Base-by-base conservation (phyloP, 2,888 invertebrate species). In the Zaprionus lineosus region DNA sequence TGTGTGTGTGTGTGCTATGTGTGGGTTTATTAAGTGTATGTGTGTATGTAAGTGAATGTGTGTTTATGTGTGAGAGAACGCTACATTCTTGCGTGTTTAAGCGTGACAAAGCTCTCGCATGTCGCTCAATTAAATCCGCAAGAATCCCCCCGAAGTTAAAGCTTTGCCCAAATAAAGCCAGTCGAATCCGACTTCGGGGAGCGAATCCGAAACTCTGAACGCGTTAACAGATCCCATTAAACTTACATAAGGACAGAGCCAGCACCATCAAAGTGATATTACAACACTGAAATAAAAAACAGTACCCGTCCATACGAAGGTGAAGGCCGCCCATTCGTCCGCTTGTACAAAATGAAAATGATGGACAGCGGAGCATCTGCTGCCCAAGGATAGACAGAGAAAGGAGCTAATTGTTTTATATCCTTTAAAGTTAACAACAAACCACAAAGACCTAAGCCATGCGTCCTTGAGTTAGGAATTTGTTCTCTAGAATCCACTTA, bases 71-170 rank as follows among this genome's bases (percentile, higher is more conserved):
- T 44, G 29, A 53, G 51, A 40, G 29, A 53, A 46, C 50, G 48
- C 60, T 66, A 66, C 55, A 55, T 21, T 47, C 33, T 44, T 55
- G 64, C 37, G 55, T 67, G 50, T 55, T 43, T 16, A 46, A 36
- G 79, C 70, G 72, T 72, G 78, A 61, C 81, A 77, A 46, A 61
- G 66, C 56, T 57, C 47, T 65, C 47, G 50, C 66, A 69, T 70
- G 66, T 34, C 59, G 75, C 75, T 74, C 75, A 82, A 78, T 74
- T 78, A 78, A 82, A 82, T 74, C 82, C 72, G 56, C 58, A 74
- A 72, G 58, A 60, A 65, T 74, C 40, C 56, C 75, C 51, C 33
- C 50, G 11, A 37, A 47, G 33, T 26, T 8, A 12, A 24, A 39
- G 39, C 34, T 39, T 4, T n/a, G n/a, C n/a, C 26, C 24, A 24